Percentiles rank a stretch among this genome's conserved stretches.
Evolutionary conservation across 2,888 invertebrate genomes (phyloP).

Genomic region (Hypomecis punctinalis): DNA sequence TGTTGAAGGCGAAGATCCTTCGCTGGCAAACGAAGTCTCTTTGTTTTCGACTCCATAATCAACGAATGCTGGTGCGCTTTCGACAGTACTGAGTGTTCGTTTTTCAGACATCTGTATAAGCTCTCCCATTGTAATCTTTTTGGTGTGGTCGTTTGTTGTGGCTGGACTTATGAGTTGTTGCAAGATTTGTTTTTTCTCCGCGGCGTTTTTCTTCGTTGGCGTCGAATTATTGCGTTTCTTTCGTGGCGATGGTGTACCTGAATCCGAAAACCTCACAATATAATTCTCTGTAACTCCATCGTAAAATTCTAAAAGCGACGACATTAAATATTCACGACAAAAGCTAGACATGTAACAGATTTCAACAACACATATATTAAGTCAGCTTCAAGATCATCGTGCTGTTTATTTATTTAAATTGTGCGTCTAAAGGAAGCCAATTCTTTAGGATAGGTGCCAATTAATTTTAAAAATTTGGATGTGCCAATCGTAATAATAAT

Average conservation of each 20-base stretch:
- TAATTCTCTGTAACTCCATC: conserved; percentile 27
- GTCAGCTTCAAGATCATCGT: conserved; percentile 59
- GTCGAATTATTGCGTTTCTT: conserved; percentile 93
- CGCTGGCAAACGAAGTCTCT: conserved; percentile 87
- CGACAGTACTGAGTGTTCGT: conserved; percentile 75
- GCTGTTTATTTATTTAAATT: conserved; percentile 57
- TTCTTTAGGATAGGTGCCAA: conserved; percentile 69
- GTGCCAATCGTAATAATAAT: conserved; percentile 56
- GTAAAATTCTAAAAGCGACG: conserved; percentile 50
- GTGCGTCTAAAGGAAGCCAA: conserved; percentile 78
- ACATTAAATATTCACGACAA: conserved; percentile 68
- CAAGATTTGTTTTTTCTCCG: conserved; percentile 91
- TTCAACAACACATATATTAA: conserved; percentile 47
- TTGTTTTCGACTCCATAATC: conserved; percentile 80
- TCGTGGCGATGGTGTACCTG: conserved; percentile 91
- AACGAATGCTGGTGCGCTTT: conserved; percentile 79
- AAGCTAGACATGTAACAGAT: conserved; percentile 57
- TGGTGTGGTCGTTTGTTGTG: conserved; percentile 85
- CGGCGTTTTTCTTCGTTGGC: conserved; percentile 90
- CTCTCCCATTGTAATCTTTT: conserved; percentile 89
- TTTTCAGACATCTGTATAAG: conserved; percentile 90
- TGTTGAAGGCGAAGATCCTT: conserved; percentile 79
- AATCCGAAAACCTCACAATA: conserved; percentile 48
- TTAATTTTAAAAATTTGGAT: conserved; percentile 46
- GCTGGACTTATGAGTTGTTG: conserved; percentile 91